Base-by-base conservation (phyloP, 2,888 invertebrate species). In the Hermaeophaga mercurialis region DNA sequence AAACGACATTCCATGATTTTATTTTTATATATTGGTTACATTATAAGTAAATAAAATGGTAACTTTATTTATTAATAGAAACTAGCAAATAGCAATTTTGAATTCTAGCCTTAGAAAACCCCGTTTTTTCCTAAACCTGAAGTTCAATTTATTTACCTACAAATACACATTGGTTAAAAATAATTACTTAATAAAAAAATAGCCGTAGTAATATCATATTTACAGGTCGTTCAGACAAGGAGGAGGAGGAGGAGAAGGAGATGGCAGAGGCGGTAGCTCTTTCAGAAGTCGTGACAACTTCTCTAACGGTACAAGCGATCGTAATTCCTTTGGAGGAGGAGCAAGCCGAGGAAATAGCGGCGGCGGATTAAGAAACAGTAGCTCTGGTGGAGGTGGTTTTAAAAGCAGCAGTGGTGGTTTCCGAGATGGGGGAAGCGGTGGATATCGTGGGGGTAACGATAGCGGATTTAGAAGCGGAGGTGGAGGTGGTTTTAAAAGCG, bases 301-400 rank as follows among this genome's bases (percentile, higher is more conserved):
- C 47, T 58, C 64, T 58, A 74, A 74, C 67, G 78, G 76, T 14
- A 45, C 75, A 55, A 58, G 61, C 75, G 78, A 79, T 75, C 68
- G 72, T 66, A 55, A 44, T 60, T 61, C 66, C 24, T 62, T 63
- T 38, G 56, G 58, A 1, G 49, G 56, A 24, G 46, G 54, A 12
- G 54, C 31, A 19, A 14, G 12, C 12, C 8, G 58, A 5, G 52
- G 56, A n/a, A n/a, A n/a, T n/a, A n/a, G n/a, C n/a, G 55, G 62
- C 31, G 58, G 64, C n/a, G 49, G 56, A 24, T 44, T 50, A 12
- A 54, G 41, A 19, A 14, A 9, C 12, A 12, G 58, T 3, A 50
- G 56, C 12, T n/a, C n/a, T n/a, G n/a, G n/a, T n/a, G 55, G 62
- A 36, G 58, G 64, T 14, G 57, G 73, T 72, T 73, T 74, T 70